Percentiles rank a stretch among this genome's conserved stretches.
These are phyloP conservation scores for Australoheros facetus DNA, from an alignment of 2,797 vertebrate genomes.

Conservation along the genomic window DNA sequence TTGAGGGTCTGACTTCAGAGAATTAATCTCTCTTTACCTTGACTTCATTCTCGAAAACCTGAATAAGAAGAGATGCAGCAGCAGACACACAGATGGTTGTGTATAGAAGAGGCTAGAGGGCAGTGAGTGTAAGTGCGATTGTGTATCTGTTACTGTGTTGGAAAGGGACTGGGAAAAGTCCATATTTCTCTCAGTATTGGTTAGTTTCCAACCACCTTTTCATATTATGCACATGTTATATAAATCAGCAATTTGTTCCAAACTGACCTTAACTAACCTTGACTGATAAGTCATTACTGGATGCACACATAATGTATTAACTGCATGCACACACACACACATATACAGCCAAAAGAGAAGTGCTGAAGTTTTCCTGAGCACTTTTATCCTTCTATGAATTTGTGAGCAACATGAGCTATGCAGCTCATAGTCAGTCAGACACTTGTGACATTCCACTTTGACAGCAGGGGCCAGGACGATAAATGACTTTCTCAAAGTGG, in stretches of 20 bases:
- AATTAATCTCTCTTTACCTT: slow-evolving; percentile 72
- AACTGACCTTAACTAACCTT: slow-evolving; percentile 18
- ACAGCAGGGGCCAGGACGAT: slow-evolving; percentile 63
- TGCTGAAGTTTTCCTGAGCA: slow-evolving; percentile 15
- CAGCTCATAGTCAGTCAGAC: slow-evolving; percentile 46
- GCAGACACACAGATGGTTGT: slow-evolving; percentile 3
- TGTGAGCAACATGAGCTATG: slow-evolving; percentile 34
- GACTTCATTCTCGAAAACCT: slow-evolving; percentile 42
- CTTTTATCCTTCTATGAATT: slow-evolving; percentile 26
- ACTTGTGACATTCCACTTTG: slow-evolving; percentile 67
- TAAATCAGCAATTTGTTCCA: slow-evolving; percentile 17
- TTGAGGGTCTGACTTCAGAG: slow-evolving; percentile 34
- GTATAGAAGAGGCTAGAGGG: not conserved
- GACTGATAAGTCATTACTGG: slow-evolving; percentile 35
- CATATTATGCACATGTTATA: not conserved
- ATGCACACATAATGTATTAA: slow-evolving; percentile 6
- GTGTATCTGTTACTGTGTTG: not conserved
- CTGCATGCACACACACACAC: not conserved
- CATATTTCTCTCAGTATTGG: not conserved
- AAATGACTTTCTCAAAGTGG: slow-evolving; percentile 65
- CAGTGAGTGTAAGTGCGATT: not conserved
- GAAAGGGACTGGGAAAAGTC: not conserved
- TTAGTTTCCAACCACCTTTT: slow-evolving; percentile 19
- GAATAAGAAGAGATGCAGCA: slow-evolving; percentile 10
- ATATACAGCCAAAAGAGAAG: not conserved